These are phyloP conservation scores for Thryonomys swinderianus DNA, from an alignment of 2,113 vertebrate genomes.

Conservation along the genomic window DNA sequence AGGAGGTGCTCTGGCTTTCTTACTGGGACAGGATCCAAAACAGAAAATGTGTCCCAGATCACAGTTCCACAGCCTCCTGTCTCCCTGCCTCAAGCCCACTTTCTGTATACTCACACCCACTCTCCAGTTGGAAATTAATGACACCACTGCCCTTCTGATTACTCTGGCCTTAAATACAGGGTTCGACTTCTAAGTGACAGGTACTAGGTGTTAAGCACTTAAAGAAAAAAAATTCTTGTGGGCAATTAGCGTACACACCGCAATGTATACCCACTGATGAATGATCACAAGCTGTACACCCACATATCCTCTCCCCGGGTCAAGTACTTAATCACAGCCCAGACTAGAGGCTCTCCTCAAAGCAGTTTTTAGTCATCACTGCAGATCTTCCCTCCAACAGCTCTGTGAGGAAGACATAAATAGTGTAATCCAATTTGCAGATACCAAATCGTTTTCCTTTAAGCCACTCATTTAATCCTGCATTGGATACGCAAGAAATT, in stretches of 20 bases:
- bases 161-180: background rate
- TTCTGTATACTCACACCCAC: background rate
- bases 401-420: background rate
- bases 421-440: constrained; percentile 27
- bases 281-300: background rate
- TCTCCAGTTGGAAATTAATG: constrained; percentile 43
- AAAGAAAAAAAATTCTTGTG: background rate
- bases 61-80: constrained; percentile 8
- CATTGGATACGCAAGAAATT: constrained; percentile 44
- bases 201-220: background rate
- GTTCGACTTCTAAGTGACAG: constrained; percentile 11
- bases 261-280: background rate
- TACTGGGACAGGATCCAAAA: constrained; percentile 28
- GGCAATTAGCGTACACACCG: background rate
- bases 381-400: background rate
- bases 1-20: constrained; percentile 11
- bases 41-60: constrained; percentile 1
- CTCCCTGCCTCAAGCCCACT: background rate
- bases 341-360: background rate
- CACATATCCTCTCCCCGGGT: background rate
- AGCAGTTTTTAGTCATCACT: background rate
- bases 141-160: background rate
- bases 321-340: background rate
- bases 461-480: constrained; percentile 54
- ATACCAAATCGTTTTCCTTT: constrained; percentile 47